Percentiles rank a stretch among this genome's conserved stretches.
Conservation (phyloP, 2,888 invertebrate genomes). For the Scaptomyza flava region DNA sequence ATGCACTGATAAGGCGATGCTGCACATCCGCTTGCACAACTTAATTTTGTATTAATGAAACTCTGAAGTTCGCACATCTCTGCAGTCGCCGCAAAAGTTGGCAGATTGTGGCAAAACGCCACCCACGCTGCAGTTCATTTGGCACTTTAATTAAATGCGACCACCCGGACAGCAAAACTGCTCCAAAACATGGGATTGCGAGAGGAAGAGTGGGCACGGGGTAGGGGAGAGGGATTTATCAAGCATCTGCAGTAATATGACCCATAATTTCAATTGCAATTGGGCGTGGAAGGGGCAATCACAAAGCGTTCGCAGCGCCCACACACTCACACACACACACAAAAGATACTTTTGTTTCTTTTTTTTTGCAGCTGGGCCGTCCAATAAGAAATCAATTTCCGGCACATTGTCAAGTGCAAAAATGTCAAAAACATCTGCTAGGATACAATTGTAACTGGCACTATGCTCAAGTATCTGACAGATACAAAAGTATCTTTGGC, state of each 20-base stretch:
- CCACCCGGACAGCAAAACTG: constrained; percentile 51
- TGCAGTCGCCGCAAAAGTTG: not conserved
- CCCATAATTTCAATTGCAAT: constrained; percentile 30
- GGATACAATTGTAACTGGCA: constrained; percentile 36
- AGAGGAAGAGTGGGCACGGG: not conserved
- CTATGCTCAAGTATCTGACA: constrained; percentile 24
- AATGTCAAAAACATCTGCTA: constrained; percentile 33
- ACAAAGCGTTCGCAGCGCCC: not conserved
- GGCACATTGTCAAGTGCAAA: constrained; percentile 63
- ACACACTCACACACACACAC: not conserved
- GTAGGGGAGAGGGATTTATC: not conserved
- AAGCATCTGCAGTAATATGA: constrained; percentile 30
- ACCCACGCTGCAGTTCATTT: constrained; percentile 56
- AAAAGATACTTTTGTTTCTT: constrained; percentile 55
- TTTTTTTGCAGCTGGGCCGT: constrained; percentile 22
- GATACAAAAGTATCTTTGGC: constrained; percentile 33
- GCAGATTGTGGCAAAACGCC: constrained; percentile 6
- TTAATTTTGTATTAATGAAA: constrained; percentile 25
- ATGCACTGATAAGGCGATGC: constrained; percentile 35
- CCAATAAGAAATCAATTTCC: constrained; percentile 65
- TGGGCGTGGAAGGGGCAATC: not conserved
- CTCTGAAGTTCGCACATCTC: not conserved
- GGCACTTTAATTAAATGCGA: constrained; percentile 73
- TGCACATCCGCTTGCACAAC: constrained; percentile 41
- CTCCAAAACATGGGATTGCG: not conserved